A percentile compares a stretch with the other conserved stretches of the same genome.
These are phyloP conservation scores for Myxocyprinus asiaticus DNA, from an alignment of 2,113 vertebrate species.

Conservation along the genomic window DNA sequence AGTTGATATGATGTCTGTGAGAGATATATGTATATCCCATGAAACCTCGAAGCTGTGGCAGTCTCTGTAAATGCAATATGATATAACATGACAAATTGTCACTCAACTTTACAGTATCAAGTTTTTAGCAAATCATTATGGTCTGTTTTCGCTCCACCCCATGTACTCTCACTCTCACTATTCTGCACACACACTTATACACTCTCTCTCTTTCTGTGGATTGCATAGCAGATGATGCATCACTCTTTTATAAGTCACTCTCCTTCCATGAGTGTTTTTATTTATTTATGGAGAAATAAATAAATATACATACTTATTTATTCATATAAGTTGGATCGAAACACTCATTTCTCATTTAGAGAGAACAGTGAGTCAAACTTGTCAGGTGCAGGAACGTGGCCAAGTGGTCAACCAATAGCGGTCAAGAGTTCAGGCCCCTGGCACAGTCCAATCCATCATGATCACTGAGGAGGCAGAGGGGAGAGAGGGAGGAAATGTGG, in stretches of 20 bases:
- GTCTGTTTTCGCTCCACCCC: constrained; percentile 9
- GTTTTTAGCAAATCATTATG: neutral
- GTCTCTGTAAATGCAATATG: constrained; percentile 20
- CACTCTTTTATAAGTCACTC: constrained; percentile 31
- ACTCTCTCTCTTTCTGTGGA: neutral
- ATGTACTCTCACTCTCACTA: constrained; percentile 3
- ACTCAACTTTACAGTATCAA: neutral
- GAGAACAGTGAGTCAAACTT: neutral
- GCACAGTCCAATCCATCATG: constrained; percentile 31
- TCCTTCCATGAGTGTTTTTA: neutral
- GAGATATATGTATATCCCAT: neutral
- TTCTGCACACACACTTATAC: neutral
- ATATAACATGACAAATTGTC: neutral
- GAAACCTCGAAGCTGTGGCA: constrained; percentile 6
- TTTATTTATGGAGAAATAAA: constrained; percentile 35
- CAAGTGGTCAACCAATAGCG: constrained; percentile 26
- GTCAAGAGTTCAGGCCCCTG: constrained; percentile 27
- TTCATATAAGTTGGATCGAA: neutral
- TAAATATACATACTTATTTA: constrained; percentile 21
- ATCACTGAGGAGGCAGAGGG: constrained; percentile 31
- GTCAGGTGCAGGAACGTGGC: neutral
- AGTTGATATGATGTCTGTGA: neutral
- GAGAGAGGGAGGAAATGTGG: constrained; percentile 60
- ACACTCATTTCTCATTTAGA: constrained; percentile 30
- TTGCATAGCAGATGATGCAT: constrained; percentile 6